Evolutionary conservation across 1,140 invertebrate species (phyloP).

Genomic region (Cyclargus thomasi): DNA sequence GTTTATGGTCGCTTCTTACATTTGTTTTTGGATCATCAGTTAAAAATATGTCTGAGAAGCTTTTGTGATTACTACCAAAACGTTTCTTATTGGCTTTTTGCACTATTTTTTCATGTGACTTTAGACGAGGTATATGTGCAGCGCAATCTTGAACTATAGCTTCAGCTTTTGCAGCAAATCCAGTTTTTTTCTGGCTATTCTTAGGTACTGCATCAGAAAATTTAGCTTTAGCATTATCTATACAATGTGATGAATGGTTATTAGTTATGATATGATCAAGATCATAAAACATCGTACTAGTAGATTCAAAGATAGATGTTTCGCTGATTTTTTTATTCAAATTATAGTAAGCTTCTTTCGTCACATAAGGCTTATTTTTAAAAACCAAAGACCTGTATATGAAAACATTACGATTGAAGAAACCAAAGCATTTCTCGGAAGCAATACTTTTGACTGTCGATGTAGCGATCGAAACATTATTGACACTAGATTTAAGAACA

Average conservation of each 20-base stretch:
- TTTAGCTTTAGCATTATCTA: slow-evolving; percentile 34
- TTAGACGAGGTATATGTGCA: slow-evolving; percentile 34
- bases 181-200: slow-evolving; percentile 25
- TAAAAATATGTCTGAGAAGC: slow-evolving; percentile 50
- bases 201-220: slow-evolving; percentile 18
- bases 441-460: background rate
- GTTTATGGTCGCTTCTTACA: slow-evolving; percentile 25
- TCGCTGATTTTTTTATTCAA: slow-evolving; percentile 39
- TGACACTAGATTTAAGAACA: background rate
- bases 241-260: slow-evolving; percentile 52
- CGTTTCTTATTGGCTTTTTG: slow-evolving; percentile 35
- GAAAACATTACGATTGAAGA: background rate
- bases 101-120: slow-evolving; percentile 32
- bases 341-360: slow-evolving; percentile 47
- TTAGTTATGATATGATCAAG: slow-evolving; percentile 48
- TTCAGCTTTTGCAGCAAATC: slow-evolving; percentile 37
- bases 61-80: slow-evolving; percentile 23
- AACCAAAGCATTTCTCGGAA: background rate
- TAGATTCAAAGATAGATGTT: slow-evolving; percentile 40
- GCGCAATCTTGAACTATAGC: slow-evolving; percentile 51
- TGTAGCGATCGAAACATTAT: background rate
- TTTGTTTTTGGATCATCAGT: slow-evolving; percentile 29
- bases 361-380: slow-evolving; percentile 38
- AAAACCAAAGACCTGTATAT: slow-evolving; percentile 7
- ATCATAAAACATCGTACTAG: slow-evolving; percentile 61